A percentile compares a stretch with the other conserved stretches of the same genome.
These are phyloP conservation scores for Heliangelus exortis DNA, from an alignment of 2,797 vertebrate species.

Conservation along the genomic window DNA sequence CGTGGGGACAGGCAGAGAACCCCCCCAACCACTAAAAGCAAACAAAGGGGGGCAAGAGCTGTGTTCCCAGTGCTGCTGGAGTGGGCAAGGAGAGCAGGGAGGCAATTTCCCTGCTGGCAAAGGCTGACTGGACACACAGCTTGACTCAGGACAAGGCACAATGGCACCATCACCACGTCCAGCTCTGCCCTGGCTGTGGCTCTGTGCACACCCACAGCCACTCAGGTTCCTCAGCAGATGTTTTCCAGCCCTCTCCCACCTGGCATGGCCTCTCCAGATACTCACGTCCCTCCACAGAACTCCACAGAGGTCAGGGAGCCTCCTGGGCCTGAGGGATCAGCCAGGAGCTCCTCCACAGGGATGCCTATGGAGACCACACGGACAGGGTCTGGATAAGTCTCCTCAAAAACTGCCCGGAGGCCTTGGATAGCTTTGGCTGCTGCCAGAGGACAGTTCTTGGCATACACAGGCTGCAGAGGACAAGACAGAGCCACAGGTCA, in stretches of 20 bases:
- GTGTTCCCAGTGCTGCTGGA: background rate
- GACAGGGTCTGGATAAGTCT: constrained; percentile 97
- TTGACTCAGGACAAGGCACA: background rate
- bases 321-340: constrained; percentile 87
- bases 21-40: background rate
- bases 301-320: constrained; percentile 92
- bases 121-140: background rate
- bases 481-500: background rate
- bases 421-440: constrained; percentile 96
- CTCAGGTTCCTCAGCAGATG: background rate
- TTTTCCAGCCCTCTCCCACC: background rate
- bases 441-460: constrained; percentile 89
- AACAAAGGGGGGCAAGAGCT: background rate
- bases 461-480: constrained; percentile 84
- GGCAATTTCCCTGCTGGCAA: background rate
- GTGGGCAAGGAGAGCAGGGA: background rate
- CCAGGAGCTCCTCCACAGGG: constrained; percentile 88
- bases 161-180: background rate
- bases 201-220: rapidly evolving
- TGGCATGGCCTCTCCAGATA: background rate
- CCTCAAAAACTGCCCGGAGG: constrained; percentile 94
- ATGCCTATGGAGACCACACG: constrained; percentile 94
- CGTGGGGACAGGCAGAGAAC: background rate
- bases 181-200: background rate
- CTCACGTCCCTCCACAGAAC: constrained; percentile 98